Evolutionary conservation across 1,140 invertebrate species (phyloP).

Genomic region (Oreohelix idahoensis): DNA sequence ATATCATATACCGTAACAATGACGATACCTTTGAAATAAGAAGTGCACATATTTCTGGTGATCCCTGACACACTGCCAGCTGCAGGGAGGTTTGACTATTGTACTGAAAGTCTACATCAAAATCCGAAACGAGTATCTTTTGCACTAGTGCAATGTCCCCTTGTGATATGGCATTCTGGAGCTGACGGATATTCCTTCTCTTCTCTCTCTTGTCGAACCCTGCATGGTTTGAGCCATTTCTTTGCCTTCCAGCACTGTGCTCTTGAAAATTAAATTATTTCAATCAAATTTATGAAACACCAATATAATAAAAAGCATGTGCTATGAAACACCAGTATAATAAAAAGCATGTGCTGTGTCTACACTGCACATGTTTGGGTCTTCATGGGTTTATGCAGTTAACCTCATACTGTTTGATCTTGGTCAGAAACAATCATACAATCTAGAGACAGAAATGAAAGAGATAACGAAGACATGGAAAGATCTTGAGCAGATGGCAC

Average conservation of each 20-base stretch:
- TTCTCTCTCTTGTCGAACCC: conserved; percentile 64
- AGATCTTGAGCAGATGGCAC: too few species aligned
- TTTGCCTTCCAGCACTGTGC: background rate
- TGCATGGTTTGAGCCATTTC: conserved; percentile 35
- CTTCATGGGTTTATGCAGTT: too few species aligned
- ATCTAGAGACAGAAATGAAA: too few species aligned
- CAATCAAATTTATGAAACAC: too few species aligned
- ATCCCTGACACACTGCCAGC: conserved; percentile 63
- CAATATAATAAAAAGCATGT: too few species aligned
- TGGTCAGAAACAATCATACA: too few species aligned
- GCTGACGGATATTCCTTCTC: conserved; percentile 58
- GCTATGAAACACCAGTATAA: too few species aligned
- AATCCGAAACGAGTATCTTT: conserved; percentile 53
- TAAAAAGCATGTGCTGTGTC: too few species aligned
- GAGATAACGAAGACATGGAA: too few species aligned
- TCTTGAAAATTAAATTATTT: background rate
- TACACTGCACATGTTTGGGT: too few species aligned
- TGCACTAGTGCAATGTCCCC: conserved; percentile 55
- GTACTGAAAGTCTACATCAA: conserved; percentile 72
- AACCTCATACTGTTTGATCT: too few species aligned
- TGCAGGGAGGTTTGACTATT: conserved; percentile 67
- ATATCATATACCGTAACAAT: too few species aligned
- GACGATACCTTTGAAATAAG: conserved; percentile 52
- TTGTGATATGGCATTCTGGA: conserved; percentile 65
- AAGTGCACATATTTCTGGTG: conserved; percentile 61